These are phyloP conservation scores for Pyrocephalus nanus DNA, from an alignment of 2,797 vertebrate genomes.

Conservation along the genomic window DNA sequence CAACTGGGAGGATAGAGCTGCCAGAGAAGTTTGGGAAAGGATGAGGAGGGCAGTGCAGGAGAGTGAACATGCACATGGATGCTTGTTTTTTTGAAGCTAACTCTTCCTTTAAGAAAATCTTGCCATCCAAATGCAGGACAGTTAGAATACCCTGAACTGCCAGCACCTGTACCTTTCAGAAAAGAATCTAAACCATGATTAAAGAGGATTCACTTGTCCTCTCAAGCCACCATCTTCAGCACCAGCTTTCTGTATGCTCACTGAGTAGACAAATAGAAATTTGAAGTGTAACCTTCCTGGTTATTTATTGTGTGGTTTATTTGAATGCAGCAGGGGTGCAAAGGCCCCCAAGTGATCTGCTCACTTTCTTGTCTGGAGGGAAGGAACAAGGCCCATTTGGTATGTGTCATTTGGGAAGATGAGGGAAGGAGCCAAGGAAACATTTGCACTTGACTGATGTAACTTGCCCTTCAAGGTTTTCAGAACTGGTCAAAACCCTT, in stretches of 20 bases:
- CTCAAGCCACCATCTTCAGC: neutral
- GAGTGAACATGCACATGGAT: neutral
- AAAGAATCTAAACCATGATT: neutral
- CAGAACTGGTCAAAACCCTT: neutral
- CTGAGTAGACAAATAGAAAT: neutral
- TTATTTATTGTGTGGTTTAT: neutral
- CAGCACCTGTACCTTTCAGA: neutral
- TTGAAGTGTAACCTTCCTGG: neutral
- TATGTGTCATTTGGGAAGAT: neutral
- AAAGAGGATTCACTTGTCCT: neutral
- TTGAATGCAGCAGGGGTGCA: neutral
- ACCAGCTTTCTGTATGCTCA: neutral
- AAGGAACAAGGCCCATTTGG: neutral
- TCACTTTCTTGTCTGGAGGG: fast-evolving
- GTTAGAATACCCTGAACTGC: neutral
- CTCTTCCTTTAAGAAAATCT: neutral
- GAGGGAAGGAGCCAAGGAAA: neutral
- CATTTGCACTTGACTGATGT: neutral
- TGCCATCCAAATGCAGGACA: neutral
- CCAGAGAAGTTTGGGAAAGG: neutral
- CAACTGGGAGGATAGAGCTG: neutral
- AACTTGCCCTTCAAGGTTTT: neutral
- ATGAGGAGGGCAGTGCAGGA: neutral
- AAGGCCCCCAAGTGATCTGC: neutral
- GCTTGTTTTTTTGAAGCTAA: neutral